phyloP scores from a whole-genome alignment of 2,797 vertebrate species.

The Anabacerthia variegaticeps region DNA sequence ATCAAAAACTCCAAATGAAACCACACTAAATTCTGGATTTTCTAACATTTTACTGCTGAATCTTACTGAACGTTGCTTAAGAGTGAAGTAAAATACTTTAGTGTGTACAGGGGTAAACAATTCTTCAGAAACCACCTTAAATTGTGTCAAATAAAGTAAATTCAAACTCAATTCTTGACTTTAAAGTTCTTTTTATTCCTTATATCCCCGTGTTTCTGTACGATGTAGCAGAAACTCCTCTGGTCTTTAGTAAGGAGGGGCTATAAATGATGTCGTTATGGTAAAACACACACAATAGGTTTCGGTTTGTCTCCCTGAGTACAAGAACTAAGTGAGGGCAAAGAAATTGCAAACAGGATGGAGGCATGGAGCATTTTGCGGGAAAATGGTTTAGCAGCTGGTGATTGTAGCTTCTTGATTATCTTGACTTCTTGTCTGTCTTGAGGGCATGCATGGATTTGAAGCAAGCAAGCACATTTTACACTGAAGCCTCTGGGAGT shows the following conservation, averaged over 20 bases:
- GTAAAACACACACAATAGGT: rapidly evolving
- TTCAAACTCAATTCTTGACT: neutral
- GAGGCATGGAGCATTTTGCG: neutral
- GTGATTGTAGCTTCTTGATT: neutral
- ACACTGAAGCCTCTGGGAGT: neutral
- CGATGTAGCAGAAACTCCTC: neutral
- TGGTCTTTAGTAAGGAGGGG: no score
- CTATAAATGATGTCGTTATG: rapidly evolving
- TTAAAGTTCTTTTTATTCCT: neutral
- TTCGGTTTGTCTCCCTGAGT: neutral
- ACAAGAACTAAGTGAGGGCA: neutral
- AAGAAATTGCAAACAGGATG: neutral
- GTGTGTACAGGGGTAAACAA: rapidly evolving
- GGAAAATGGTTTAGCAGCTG: neutral
- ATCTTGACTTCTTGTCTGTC: neutral
- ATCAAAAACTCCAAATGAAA: neutral
- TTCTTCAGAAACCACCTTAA: neutral
- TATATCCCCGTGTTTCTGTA: rapidly evolving
- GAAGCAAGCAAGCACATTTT: neutral
- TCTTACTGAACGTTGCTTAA: neutral
- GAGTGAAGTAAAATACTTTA: neutral
- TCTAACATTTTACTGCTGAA: neutral
- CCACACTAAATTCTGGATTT: neutral
- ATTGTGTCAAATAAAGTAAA: neutral
- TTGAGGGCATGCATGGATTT: neutral